Evolutionary conservation across 2,797 vertebrate genomes (phyloP), one percentile per base, ranked within the genome.

Genomic region (Acridotheres tristis): DNA sequence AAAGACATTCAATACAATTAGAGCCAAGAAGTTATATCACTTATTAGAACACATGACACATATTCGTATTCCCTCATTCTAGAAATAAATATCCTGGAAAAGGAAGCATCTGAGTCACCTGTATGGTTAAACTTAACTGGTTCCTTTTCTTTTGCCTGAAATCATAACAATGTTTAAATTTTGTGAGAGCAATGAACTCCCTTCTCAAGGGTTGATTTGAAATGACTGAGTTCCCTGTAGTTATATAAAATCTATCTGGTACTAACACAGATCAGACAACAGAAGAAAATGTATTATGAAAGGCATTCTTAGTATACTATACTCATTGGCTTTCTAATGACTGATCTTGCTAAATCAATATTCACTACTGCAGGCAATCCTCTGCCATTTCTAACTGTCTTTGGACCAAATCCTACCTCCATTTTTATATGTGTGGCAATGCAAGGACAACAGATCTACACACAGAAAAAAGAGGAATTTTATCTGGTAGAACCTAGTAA

Each of bases 341-440:
- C 61, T 93, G 92, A 94, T 80, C 65, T 93, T 65, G 30, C 53
- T 91, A 88, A 92, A 95, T 92, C 90, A 88, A 93, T 95, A 89
- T 27, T 85, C 38, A 36, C 63, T 87, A 89, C 84, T 91, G 30
- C 43, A 71, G 78, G 78, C 68, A 94, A 57, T 90, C 54, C 50
- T 89, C 86, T 91, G 57, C 61, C 32, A 61, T 91, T 78, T 94
- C 65, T 85, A 85, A 29, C 34, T 80, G 57, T 67, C 65, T 95
- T 89, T 85, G 78, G 45, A 71, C 57, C 63, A 87, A 79, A 74
- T 62, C 16, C 13, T 90, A 27, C 51, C 27, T 51, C 80, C 43
- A 72, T 85, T 95, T 94, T 77, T 67, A 30, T 71, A 47, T 65
- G 16, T 76, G 22, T 79, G 61, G 25, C 61, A 55, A 48, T 42